Conservation (phyloP, 2,797 vertebrate genomes). For the Fundulus diaphanus region DNA sequence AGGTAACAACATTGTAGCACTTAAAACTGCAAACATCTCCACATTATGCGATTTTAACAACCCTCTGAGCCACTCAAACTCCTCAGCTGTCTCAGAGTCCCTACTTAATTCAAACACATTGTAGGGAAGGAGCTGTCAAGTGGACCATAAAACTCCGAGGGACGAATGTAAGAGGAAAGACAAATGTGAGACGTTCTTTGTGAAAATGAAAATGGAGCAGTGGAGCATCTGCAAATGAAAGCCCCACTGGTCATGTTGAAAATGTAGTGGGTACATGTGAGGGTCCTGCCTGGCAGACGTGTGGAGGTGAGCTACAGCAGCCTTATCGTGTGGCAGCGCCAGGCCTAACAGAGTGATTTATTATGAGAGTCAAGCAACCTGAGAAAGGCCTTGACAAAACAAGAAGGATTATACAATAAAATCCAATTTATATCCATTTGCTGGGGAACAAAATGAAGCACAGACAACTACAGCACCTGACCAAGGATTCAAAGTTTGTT, state of each 20-base stretch:
- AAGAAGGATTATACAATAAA: slow-evolving; percentile 4
- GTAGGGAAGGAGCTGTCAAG: slow-evolving; percentile 34
- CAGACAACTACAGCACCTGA: slow-evolving; percentile 2
- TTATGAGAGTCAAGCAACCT: slow-evolving; percentile 19
- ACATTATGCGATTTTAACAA: slow-evolving; percentile 20
- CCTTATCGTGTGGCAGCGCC: slow-evolving; percentile 7
- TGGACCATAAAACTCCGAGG: slow-evolving; percentile 50
- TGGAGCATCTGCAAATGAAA: slow-evolving; percentile 52
- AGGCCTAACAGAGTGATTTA: slow-evolving; percentile 22
- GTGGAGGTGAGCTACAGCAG: slow-evolving; percentile 45
- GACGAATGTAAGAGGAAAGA: slow-evolving; percentile 50
- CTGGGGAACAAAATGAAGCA: slow-evolving; percentile 30
- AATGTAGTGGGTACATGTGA: slow-evolving; percentile 32
- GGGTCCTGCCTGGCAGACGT: slow-evolving; percentile 24
- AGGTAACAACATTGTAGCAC: not conserved
- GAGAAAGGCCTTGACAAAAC: slow-evolving; percentile 35
- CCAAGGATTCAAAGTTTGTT: not conserved
- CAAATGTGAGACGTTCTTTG: slow-evolving; percentile 49
- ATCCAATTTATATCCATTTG: slow-evolving; percentile 29
- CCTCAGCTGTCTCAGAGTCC: slow-evolving; percentile 37
- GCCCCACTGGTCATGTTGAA: slow-evolving; percentile 32
- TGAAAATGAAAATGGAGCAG: slow-evolving; percentile 50
- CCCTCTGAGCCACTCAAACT: slow-evolving; percentile 46
- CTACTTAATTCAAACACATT: slow-evolving; percentile 49
- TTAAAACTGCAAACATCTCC: slow-evolving; percentile 4